A percentile compares a stretch with the other conserved stretches of the same genome.
Conservation (phyloP, 1,140 invertebrate species). For the Agraylea sexmaculata region DNA sequence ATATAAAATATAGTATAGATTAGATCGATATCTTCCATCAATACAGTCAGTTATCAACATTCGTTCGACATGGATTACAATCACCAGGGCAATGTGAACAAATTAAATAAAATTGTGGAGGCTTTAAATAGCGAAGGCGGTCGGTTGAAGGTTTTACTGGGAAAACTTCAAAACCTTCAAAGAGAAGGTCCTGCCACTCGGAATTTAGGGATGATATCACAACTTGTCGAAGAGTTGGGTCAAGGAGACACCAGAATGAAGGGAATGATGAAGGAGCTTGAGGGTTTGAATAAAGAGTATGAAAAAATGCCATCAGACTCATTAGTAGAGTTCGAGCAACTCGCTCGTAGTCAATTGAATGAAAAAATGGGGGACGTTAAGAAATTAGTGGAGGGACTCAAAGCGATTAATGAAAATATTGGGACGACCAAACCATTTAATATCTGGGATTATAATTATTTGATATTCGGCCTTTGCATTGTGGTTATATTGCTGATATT, state of each 20-base stretch:
- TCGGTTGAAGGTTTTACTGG: conserved; percentile 8
- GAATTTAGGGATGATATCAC: conserved; percentile 1
- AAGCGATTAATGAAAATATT: too few species aligned
- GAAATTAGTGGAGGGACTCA: conserved; percentile 5
- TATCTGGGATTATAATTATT: too few species aligned
- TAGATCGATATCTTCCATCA: background rate
- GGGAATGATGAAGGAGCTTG: conserved; percentile 26
- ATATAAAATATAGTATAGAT: background rate
- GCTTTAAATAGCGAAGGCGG: conserved; percentile 2
- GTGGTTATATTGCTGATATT: too few species aligned
- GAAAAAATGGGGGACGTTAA: conserved; percentile 20
- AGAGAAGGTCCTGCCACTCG: background rate
- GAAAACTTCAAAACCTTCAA: conserved; percentile 1
- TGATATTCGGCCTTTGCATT: too few species aligned
- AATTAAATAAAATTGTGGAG: conserved; percentile 1
- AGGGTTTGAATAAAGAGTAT: conserved; percentile 27
- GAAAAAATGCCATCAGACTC: conserved; percentile 28
- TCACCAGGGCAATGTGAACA: conserved; percentile 5
- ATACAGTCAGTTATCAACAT: background rate
- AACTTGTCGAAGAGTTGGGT: conserved; percentile 7
- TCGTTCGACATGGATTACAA: background rate
- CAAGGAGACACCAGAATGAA: conserved; percentile 3
- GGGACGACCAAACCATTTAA: too few species aligned
- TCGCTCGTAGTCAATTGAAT: conserved; percentile 24
- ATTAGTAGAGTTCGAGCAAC: conserved; percentile 28